Base-by-base conservation (phyloP, 53 echinoderm and acorn worm species). In the Apostichopus leukothele region DNA sequence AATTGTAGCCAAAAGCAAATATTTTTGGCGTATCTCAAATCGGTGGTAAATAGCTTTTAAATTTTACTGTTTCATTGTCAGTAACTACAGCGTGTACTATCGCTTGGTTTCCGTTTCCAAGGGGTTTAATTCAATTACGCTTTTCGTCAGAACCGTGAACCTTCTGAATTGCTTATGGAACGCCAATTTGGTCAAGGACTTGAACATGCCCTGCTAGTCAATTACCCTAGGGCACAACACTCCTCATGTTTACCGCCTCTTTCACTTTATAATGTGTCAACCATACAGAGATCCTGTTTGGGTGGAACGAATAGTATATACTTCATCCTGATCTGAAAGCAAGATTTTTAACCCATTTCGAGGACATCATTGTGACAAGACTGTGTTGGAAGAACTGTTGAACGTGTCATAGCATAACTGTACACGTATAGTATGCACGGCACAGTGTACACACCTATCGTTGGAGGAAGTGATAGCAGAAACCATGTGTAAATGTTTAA, bases 281-380 rank as follows among this genome's bases (percentile, higher is more conserved):
- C 14, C 5, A 71, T 71, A 19, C 71, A 71, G 71, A 19, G 3
- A 16, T 71, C 20, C 20, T 68, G 18, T 63, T 63, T 71, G 21
- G 71, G n/a, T 71, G 14, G 71, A 71, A n/a, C 13, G 71, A 71
- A 71, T 71, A 39, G 39, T 39, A 39, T 39, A 39, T 39, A 16
- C 71, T 71, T 5, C 13, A 71, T 71, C 18, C 5, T 6, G 71
- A 71, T 71, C 18, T 71, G 71, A 71, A 39, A 19, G 71, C 71
- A 71, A 71, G 71, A 71, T 71, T 71, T 27, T 71, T 71, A 71
- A 71, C 71, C 71, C 71, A 71, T 71, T 71, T 71, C 71, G 71
- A 71, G 71, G 71, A 71, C 71, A n/a, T 16, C 71, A 71, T 16
- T 71, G 14, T 71, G 20, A 18, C 18, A 16, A 71, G 71, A 1